Evolutionary conservation across 2,113 vertebrate genomes (phyloP).

Genomic region (Empidonax traillii): DNA sequence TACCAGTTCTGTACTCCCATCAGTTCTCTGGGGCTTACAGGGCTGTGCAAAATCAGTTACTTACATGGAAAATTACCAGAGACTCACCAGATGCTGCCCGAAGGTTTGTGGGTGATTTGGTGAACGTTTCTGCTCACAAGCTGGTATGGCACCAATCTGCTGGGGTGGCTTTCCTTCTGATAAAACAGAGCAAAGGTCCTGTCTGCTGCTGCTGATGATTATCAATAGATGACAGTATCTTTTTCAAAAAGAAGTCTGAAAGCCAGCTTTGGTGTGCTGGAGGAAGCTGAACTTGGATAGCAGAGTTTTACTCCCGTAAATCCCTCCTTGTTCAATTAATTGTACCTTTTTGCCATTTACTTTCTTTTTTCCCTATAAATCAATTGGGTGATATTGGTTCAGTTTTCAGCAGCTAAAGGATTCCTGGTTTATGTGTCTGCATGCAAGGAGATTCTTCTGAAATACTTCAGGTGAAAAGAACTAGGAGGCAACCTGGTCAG

Average conservation of each 20-base stretch:
- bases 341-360: neutral
- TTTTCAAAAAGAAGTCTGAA: neutral
- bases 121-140: neutral
- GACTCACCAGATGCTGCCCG: slow-evolving; percentile 10
- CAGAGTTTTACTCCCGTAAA: neutral
- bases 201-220: neutral
- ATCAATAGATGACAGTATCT: neutral
- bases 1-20: slow-evolving; percentile 41
- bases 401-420: neutral
- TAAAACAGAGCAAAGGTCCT: neutral
- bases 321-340: neutral
- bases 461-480: neutral
- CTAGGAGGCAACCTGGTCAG: neutral
- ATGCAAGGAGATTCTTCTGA: neutral
- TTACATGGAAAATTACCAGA: slow-evolving; percentile 39
- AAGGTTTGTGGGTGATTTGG: neutral
- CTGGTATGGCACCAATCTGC: neutral
- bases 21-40: neutral
- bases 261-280: neutral
- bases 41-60: slow-evolving; percentile 45
- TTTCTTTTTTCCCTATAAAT: neutral
- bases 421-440: neutral
- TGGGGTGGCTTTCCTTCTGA: neutral
- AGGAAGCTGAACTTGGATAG: neutral
- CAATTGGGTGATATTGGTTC: neutral